Percentiles rank a stretch among this genome's conserved stretches.
These are phyloP conservation scores for Scaptomyza graminum DNA, from an alignment of 1,140 invertebrate species.

Conservation along the genomic window DNA sequence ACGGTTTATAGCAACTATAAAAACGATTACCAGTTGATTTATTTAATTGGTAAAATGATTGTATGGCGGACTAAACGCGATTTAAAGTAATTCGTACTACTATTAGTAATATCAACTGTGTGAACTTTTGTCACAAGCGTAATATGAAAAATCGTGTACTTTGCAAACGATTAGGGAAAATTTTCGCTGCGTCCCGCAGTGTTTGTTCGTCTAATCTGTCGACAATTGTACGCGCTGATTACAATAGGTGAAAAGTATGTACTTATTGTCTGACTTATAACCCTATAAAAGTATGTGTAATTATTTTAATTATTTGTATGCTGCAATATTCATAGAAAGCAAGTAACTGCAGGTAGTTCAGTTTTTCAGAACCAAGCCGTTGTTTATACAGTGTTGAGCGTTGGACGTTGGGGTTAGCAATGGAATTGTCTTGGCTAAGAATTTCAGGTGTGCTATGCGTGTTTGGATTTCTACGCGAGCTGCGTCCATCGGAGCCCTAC, in stretches of 20 bases:
- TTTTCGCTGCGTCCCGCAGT: constrained; percentile 1
- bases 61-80: constrained; percentile 1
- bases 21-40: background rate
- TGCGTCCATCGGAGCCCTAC: constrained; percentile 91
- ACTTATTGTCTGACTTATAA: constrained; percentile 27
- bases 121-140: constrained; percentile 25
- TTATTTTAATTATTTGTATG: constrained; percentile 75
- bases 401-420: constrained; percentile 24
- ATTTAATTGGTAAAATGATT: background rate
- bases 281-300: constrained; percentile 53
- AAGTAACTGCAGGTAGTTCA: constrained; percentile 6
- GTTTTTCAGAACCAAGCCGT: constrained; percentile 6
- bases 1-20: background rate
- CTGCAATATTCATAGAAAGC: constrained; percentile 72
- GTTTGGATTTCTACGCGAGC: constrained; percentile 92
- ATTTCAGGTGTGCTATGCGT: constrained; percentile 88
- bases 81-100: background rate
- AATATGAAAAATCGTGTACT: constrained; percentile 23
- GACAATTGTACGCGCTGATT: constrained; percentile 20
- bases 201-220: constrained; percentile 20
- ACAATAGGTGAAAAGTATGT: constrained; percentile 16
- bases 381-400: constrained; percentile 58
- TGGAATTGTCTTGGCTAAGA: constrained; percentile 85
- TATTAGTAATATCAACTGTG: constrained; percentile 5
- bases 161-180: constrained; percentile 25